Percentiles rank a stretch among this genome's conserved stretches.
phyloP scores from a whole-genome alignment of 2,797 vertebrate species.

The Danio kyathit region DNA sequence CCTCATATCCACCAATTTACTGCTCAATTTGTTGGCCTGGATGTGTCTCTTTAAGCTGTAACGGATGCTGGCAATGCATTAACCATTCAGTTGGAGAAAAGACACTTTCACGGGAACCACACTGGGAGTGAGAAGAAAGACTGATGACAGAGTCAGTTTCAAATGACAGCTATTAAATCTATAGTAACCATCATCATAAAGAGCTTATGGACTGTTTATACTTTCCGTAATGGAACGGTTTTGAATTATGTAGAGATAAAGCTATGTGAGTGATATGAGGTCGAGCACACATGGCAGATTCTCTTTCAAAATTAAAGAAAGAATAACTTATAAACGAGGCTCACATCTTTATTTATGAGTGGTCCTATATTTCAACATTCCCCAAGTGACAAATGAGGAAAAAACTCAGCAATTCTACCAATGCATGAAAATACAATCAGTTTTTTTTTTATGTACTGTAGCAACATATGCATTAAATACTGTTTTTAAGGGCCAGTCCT shows the following conservation, averaged over 20 bases:
- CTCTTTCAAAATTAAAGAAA: not conserved
- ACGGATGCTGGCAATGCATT: slow-evolving; percentile 57
- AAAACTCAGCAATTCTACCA: too few relatives aligned
- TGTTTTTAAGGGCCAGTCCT: too few relatives aligned
- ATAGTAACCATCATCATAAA: slow-evolving; percentile 78
- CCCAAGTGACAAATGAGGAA: too few relatives aligned
- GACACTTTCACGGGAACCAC: slow-evolving; percentile 41
- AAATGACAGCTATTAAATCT: slow-evolving; percentile 70
- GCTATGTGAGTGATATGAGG: slow-evolving; percentile 54
- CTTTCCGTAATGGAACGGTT: slow-evolving; percentile 72
- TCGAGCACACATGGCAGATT: not conserved
- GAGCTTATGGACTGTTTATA: slow-evolving; percentile 51
- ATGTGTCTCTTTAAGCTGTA: slow-evolving; percentile 34
- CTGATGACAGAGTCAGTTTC: slow-evolving; percentile 67
- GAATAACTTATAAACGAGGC: not conserved
- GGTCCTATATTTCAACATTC: too few relatives aligned
- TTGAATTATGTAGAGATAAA: slow-evolving; percentile 73
- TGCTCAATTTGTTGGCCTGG: slow-evolving; percentile 52
- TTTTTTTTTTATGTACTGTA: too few relatives aligned
- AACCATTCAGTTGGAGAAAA: slow-evolving; percentile 46
- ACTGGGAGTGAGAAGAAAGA: slow-evolving; percentile 69
- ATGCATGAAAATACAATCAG: too few relatives aligned
- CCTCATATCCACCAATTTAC: slow-evolving; percentile 57
- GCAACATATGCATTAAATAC: too few relatives aligned
- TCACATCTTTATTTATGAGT: not conserved